A percentile compares a stretch with the other conserved stretches of the same genome.
These are phyloP conservation scores for Ochotona princeps DNA, from an alignment of 2,113 vertebrate species.

Conservation along the genomic window DNA sequence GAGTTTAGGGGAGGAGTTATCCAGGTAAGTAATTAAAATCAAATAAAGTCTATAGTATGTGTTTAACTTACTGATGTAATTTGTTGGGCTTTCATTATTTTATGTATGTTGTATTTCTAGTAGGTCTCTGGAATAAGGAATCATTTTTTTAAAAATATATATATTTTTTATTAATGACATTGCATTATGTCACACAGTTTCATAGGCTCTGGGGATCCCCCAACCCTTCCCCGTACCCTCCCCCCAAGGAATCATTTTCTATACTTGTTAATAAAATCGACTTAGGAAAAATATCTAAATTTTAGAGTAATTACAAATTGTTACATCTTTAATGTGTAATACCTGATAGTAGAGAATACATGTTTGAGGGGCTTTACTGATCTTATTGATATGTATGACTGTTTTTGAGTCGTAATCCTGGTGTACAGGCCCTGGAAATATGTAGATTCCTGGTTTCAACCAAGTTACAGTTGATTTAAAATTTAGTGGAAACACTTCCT, in stretches of 20 bases:
- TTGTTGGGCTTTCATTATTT: slow-evolving; percentile 45
- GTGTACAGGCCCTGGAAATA: slow-evolving; percentile 29
- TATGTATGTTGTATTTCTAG: background rate
- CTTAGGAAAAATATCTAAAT: slow-evolving; percentile 27
- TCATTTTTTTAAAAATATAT: no score
- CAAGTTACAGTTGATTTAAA: slow-evolving; percentile 35
- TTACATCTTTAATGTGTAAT: background rate
- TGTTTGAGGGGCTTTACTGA: slow-evolving; percentile 21
- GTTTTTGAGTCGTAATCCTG: slow-evolving; percentile 34
- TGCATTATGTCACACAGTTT: no score
- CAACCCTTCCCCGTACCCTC: no score
- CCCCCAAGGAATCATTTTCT: slow-evolving; percentile 43
- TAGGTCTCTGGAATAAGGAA: slow-evolving; percentile 31
- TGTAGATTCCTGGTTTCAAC: slow-evolving; percentile 29
- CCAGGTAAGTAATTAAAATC: slow-evolving; percentile 79
- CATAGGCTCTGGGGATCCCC: no score
- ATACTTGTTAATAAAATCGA: slow-evolving; percentile 33
- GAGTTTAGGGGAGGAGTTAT: slow-evolving; percentile 85
- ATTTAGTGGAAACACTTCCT: slow-evolving; percentile 5
- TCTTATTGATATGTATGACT: slow-evolving; percentile 38
- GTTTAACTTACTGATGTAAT: slow-evolving; percentile 60
- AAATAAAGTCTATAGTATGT: slow-evolving; percentile 33
- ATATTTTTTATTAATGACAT: no score
- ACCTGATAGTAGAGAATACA: background rate
- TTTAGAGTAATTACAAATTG: slow-evolving; percentile 17